Evolutionary conservation across 2,888 invertebrate genomes (phyloP), one percentile per base, ranked within the genome.

Genomic region (Apamea anceps): DNA sequence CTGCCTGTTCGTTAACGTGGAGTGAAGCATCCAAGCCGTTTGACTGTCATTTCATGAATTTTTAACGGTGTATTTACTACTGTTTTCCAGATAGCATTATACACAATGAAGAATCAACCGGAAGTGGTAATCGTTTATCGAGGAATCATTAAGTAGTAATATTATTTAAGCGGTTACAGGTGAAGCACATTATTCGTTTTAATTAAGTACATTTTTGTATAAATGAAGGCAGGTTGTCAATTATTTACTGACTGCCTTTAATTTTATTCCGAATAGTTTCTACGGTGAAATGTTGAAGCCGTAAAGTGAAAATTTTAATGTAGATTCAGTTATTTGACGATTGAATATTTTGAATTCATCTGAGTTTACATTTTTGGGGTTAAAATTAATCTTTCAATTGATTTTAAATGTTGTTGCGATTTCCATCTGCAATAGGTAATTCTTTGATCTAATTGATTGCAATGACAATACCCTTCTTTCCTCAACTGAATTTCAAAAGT

Each of bases 111-210:
- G 51, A 79, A 65, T 71, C 62, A 65, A 32, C 42, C 70, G 86
- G 85, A 80, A 82, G 82, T 85, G 77, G 85, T 77, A 51, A 78
- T 67, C 80, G 65, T 80, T 77, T 80, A 79, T 82, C 72, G 75
- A 82, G 72, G 74, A 77, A 77, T 73, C 72, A 85, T 85, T 70
- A 85, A 87, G 63, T 76, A 79, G 75, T 72, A 51, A 75, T 74
- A 71, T 68, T 73, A 73, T 66, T 62, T n/a, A 68, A 84, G 68
- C 45, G 79, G 48, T 75, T 75, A 74, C 70, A 80, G 65, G 81
- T 71, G 60, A 76, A 73, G 72, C 37, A 70, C n/a, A 76, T 48
- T 75, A 54, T 72, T 70, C 32, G 65, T 68, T 84, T 81, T 63
- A 83, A 72, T 79, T 25, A 73, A 80, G 60, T 79, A 72, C 25